Evolutionary conservation across 2,113 vertebrate species (phyloP).

Genomic region (Suricata suricatta): DNA sequence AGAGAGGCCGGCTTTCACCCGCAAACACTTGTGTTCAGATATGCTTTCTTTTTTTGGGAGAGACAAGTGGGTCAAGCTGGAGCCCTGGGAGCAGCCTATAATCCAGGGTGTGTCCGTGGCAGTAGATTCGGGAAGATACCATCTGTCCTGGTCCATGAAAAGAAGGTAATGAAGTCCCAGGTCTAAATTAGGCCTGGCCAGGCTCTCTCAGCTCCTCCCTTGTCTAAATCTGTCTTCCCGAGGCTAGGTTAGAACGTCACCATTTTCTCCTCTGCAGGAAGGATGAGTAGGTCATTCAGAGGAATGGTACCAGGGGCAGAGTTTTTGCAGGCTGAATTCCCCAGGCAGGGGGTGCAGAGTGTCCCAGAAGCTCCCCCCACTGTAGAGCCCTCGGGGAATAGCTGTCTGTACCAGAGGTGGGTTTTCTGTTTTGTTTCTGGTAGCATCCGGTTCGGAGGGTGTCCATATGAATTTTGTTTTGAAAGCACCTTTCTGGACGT

Average conservation of each 20-base stretch:
- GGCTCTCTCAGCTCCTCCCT: not conserved
- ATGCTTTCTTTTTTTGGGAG: not conserved
- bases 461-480: conserved; percentile 29
- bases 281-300: not conserved
- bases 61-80: not conserved
- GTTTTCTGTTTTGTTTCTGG: not conserved
- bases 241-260: not conserved
- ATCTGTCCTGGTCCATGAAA: not conserved
- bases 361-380: not conserved
- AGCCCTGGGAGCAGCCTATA: not conserved
- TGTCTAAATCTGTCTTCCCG: conserved; percentile 42
- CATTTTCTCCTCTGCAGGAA: not conserved
- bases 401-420: not conserved
- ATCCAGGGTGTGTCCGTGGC: not conserved
- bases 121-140: not conserved
- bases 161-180: not conserved
- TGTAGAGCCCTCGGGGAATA: not conserved
- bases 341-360: no score
- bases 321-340: not conserved
- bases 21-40: not conserved
- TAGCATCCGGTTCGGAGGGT: not conserved
- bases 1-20: not conserved
- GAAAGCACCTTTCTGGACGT: conserved; percentile 37
- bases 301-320: not conserved
- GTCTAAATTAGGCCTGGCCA: conserved; percentile 37